Evolutionary conservation across 2,797 vertebrate genomes (phyloP), one percentile per base, ranked within the genome.

Genomic region (Macroramphosus scolopax): DNA sequence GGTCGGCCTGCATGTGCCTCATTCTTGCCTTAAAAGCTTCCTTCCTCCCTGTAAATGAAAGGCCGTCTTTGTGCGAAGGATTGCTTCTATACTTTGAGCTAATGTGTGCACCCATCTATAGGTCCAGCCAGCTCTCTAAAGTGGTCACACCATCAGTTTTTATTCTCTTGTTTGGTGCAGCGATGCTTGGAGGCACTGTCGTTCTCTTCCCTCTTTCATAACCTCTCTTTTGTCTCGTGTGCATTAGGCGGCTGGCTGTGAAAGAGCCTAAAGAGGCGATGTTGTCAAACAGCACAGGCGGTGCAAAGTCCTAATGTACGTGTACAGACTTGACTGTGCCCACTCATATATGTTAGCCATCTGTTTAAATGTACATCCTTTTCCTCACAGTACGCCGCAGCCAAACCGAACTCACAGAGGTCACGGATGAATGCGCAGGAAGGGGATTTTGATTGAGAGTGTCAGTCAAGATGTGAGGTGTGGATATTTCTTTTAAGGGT

Each of bases 201-300:
- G 63, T 24, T 62, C 28, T 63, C 43, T 22, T 12, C 36, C 32
- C 34, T 36, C 49, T 40, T 59, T 26, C 15, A 40, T 81, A 54
- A 72, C 68, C 63, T 67, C 15, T 56, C 44, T 55, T 77, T 81
- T 79, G 72, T 83, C 59, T 78, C 36, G 48, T 14, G 29, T 66
- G 60, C 66, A 77, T 79, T 78, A 45, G 70, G 55, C 38, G 24
- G 14, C 43, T 33, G 32, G 35, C 39, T 10, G 24, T 50, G 38
- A 29, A 17, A 38, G 43, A 68, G 56, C 49, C 47, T 18, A 45
- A 66, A 62, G 48, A 50, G 52, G 38, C 8, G 4, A 17, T 5
- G 22, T 38, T 5, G 5, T 60, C 50, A 29, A 37, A 32, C 17
- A 31, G 41, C 39, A n/a, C 67, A 75, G 51, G 66, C 68, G 66